Evolutionary conservation across 2,888 invertebrate genomes (phyloP), one percentile per base, ranked within the genome.

Genomic region (Steinernema scapterisci): DNA sequence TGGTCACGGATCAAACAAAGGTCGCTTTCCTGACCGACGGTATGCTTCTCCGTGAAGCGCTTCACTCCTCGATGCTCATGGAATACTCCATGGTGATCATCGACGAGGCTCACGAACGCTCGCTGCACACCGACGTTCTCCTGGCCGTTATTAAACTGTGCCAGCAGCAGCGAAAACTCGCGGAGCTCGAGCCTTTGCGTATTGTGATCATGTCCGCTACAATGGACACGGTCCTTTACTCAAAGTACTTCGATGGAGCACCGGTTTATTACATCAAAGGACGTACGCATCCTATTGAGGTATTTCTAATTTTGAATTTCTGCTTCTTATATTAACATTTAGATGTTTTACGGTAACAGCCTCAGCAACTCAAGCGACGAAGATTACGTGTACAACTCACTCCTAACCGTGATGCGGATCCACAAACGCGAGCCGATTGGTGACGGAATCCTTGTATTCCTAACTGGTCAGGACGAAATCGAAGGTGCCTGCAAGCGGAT

Each of bases 381-480:
- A 56, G 89, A 90, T 79, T 89, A 90, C 80, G 80, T 89, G 31
- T 88, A 88, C 82, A 84, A 89, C 21, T 83, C 89, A 9, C 79
- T 90, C 16, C 88, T 89, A 21, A 87, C 89, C n/a, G 83, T 90
- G 19, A 88, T 89, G 79, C 88, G 89, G 78, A 87, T 89, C 63
- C 89, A 90, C 81, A 82, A 86, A 71, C 73, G 73, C 6, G 86
- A 88, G 63, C 88, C 89, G 3, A 78, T 88, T 38, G 85, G 79
- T 16, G 72, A 80, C 46, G 86, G 82, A 70, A 80, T 87, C 43
- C 85, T 90, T 2, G 89, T 89, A 0, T 90, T 90, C 79, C 90
- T 96, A 1, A 95, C 95, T 0, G 95, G 95, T 21, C 93, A 93
- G 91, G 96, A 97, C 86, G 97, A 97, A 89, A 95, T 97, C 1